phyloP scores from a whole-genome alignment of 2,888 invertebrate species.

The Anodontia alba region DNA sequence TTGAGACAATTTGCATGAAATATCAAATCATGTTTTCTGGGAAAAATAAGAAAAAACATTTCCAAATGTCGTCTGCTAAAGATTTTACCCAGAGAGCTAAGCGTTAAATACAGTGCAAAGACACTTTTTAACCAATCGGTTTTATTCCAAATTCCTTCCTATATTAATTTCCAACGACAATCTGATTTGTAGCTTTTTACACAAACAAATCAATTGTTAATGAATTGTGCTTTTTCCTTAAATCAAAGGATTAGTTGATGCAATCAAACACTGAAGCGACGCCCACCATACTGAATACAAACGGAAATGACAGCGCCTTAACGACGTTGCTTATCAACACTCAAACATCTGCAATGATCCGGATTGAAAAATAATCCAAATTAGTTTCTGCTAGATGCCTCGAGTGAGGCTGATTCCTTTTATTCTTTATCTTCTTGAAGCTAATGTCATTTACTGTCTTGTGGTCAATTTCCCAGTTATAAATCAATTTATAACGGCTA shows the following conservation, averaged over 20 bases:
- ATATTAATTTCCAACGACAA: slow-evolving; percentile 7
- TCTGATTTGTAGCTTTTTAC: slow-evolving; percentile 7
- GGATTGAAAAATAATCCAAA: slow-evolving; percentile 31
- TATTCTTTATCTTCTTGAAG: background rate
- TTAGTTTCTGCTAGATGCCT: background rate
- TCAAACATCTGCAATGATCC: slow-evolving; percentile 60
- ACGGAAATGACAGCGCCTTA: slow-evolving; percentile 22
- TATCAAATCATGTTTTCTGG: no score
- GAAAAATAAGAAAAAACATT: no score
- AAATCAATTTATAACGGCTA: no score
- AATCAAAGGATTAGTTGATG: slow-evolving; percentile 11
- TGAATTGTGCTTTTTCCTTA: slow-evolving; percentile 17
- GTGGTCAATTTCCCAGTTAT: no score
- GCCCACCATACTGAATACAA: slow-evolving; percentile 12
- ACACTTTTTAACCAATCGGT: no score
- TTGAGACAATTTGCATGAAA: no score
- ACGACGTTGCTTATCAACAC: slow-evolving; percentile 43
- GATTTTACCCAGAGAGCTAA: no score
- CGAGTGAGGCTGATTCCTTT: background rate
- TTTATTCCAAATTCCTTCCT: background rate
- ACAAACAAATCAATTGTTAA: slow-evolving; percentile 12
- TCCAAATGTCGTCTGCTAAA: no score
- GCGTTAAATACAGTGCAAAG: no score
- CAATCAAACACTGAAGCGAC: slow-evolving; percentile 9
- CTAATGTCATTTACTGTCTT: background rate